Percentiles rank a stretch among this genome's conserved stretches.
Evolutionary conservation across 2,797 vertebrate species (phyloP).

Genomic region (Crax fasciolata): DNA sequence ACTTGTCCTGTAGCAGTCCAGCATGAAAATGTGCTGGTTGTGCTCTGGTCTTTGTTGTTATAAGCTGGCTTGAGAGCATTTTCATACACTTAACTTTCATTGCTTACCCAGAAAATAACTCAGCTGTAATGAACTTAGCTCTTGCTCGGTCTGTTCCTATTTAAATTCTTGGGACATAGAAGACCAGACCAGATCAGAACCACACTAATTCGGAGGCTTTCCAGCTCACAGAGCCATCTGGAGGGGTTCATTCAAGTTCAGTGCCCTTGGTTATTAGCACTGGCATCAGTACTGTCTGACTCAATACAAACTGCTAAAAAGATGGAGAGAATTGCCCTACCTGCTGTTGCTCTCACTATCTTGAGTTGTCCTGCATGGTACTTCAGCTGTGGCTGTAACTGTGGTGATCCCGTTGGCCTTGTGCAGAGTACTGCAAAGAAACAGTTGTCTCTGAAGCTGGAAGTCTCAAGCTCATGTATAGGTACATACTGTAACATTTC

Average conservation of each 20-base stretch:
- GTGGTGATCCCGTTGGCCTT: neutral
- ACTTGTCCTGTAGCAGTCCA: neutral
- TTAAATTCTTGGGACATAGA: conserved; percentile 48
- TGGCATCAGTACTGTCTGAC: conserved; percentile 11
- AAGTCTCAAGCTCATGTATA: neutral
- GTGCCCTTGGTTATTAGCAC: conserved; percentile 42
- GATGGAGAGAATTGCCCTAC: neutral
- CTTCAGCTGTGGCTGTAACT: neutral
- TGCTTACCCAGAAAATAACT: conserved; percentile 29
- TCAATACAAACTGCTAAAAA: conserved; percentile 33
- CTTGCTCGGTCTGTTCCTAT: conserved; percentile 38
- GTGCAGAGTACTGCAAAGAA: neutral
- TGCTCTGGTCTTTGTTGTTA: neutral
- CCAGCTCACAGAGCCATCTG: conserved; percentile 69
- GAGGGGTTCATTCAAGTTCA: conserved; percentile 73
- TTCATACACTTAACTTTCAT: conserved; percentile 1
- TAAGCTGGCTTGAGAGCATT: neutral
- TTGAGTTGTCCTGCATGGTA: neutral
- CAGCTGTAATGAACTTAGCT: conserved; percentile 65
- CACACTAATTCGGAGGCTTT: conserved; percentile 65
- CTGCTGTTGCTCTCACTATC: neutral
- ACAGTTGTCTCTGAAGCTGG: neutral
- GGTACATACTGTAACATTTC: neutral
- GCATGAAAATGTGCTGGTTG: neutral
- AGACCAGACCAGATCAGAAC: conserved; percentile 56